Evolutionary conservation across 1,140 invertebrate genomes (phyloP).

Genomic region (Aphaenogaster rudis): DNA sequence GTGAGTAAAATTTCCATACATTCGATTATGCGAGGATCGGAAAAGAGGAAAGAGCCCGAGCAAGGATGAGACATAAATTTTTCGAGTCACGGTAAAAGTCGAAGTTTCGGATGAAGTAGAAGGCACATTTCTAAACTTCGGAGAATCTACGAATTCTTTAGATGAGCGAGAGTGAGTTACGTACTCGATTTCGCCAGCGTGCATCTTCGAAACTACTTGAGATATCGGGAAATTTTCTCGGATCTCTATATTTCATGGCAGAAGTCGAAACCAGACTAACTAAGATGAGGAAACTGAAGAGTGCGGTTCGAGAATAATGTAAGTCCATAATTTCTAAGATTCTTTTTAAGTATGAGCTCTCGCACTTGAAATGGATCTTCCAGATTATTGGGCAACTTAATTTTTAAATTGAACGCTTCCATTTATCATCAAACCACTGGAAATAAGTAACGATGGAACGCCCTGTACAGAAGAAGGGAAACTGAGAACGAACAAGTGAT

Average conservation of each 20-base stretch:
- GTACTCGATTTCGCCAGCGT: background rate
- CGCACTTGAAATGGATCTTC: background rate
- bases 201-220: background rate
- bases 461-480: background rate
- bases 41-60: background rate
- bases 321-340: background rate
- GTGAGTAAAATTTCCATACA: slow-evolving; percentile 9
- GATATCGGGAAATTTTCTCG: background rate
- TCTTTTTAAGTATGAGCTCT: background rate
- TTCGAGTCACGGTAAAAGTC: background rate
- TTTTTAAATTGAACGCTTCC: background rate
- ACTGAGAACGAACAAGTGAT: slow-evolving; percentile 14
- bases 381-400: background rate
- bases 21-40: slow-evolving; percentile 1
- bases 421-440: background rate
- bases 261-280: slow-evolving; percentile 12
- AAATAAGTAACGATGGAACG: slow-evolving; percentile 20
- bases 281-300: background rate
- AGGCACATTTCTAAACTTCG: background rate
- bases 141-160: background rate
- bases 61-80: background rate
- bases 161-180: slow-evolving; percentile 1
- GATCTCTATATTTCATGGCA: background rate
- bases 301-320: background rate
- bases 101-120: background rate